A percentile compares a stretch with the other conserved stretches of the same genome.
These are phyloP conservation scores for Takifugu flavidus DNA, from an alignment of 2,113 vertebrate genomes.

Conservation along the genomic window DNA sequence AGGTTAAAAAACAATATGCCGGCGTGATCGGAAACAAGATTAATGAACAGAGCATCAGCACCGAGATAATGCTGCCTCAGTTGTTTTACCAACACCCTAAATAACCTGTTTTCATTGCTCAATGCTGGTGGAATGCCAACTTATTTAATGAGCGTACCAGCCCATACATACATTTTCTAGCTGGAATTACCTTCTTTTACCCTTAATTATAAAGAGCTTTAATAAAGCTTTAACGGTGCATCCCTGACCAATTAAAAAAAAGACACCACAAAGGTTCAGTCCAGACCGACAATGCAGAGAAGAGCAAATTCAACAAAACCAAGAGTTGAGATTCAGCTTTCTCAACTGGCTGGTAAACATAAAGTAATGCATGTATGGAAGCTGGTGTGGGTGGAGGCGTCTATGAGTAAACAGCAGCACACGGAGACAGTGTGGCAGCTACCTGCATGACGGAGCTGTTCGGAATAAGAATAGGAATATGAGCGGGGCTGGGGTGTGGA, in stretches of 20 bases:
- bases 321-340: constrained; percentile 21
- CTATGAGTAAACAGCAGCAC: constrained; percentile 47
- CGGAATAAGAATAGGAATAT: constrained; percentile 59
- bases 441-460: constrained; percentile 45
- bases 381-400: constrained; percentile 33
- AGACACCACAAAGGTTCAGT: constrained; percentile 17
- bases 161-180: constrained; percentile 21
- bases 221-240: constrained; percentile 15
- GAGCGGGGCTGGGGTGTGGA: constrained; percentile 22
- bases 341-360: constrained; percentile 27
- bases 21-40: constrained; percentile 18
- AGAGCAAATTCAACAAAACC: not conserved
- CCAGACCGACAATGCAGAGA: constrained; percentile 33
- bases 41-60: constrained; percentile 14
- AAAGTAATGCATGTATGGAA: constrained; percentile 42
- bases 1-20: constrained; percentile 13
- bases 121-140: constrained; percentile 9
- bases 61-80: not conserved
- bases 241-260: constrained; percentile 36
- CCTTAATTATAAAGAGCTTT: constrained; percentile 4
- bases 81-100: constrained; percentile 4
- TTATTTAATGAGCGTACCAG: constrained; percentile 29
- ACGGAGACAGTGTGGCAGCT: constrained; percentile 32
- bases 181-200: constrained; percentile 16
- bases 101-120: constrained; percentile 5